Conservation (phyloP, 1,140 invertebrate genomes). For the Neodiprion fabricii region DNA sequence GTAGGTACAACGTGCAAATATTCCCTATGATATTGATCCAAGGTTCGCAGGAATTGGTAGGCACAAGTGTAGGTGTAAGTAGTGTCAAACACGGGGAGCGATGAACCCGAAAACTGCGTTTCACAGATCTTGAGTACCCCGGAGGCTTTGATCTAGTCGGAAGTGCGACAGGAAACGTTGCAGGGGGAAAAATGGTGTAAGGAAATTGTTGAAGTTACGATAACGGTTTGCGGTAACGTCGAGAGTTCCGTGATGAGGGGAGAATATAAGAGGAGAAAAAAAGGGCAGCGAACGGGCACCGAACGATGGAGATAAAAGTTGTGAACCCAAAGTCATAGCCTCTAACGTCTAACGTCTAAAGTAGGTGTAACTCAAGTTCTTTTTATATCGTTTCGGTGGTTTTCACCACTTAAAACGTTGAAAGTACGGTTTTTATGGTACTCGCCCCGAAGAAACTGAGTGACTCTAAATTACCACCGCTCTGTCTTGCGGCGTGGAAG, state of each 20-base stretch:
- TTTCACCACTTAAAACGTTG: background rate
- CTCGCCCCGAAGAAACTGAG: background rate
- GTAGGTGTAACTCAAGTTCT: background rate
- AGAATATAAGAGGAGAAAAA: background rate
- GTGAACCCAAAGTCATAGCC: background rate
- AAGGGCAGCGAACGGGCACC: too few species aligned
- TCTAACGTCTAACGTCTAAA: too few species aligned
- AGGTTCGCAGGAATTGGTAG: too few species aligned
- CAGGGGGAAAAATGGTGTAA: background rate
- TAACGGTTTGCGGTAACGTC: conserved; percentile 1
- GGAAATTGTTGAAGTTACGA: background rate
- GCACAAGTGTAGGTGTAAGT: too few species aligned
- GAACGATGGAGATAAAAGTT: background rate
- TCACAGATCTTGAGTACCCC: too few species aligned
- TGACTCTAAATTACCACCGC: background rate
- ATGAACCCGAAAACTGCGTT: too few species aligned
- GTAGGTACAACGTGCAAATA: too few species aligned
- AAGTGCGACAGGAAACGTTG: background rate
- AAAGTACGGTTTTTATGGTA: background rate
- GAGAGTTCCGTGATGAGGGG: background rate
- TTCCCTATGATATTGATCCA: too few species aligned
- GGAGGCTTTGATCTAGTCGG: background rate
- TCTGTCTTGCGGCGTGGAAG: background rate
- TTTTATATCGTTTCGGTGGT: conserved; percentile 3
- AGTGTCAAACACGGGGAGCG: too few species aligned